phyloP scores from a whole-genome alignment of 2,888 invertebrate species.

The Drosophila dives region DNA sequence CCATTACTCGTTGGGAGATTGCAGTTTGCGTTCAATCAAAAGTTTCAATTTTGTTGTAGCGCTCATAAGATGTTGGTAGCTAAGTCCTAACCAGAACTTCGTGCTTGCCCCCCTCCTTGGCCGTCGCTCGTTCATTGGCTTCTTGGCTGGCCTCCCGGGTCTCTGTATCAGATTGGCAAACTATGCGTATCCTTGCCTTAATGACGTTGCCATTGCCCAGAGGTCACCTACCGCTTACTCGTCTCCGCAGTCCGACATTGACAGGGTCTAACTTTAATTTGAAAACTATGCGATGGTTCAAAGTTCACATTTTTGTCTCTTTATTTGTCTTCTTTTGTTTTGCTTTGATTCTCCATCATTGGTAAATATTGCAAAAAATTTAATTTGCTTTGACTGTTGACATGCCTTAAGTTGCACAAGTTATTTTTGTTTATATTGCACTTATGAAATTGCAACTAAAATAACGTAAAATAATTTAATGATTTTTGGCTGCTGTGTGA shows the following conservation, averaged over 20 bases:
- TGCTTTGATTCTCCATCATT: slow-evolving; percentile 23
- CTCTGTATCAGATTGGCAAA: slow-evolving; percentile 52
- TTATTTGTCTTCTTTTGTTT: slow-evolving; percentile 46
- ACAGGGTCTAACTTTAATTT: slow-evolving; percentile 64
- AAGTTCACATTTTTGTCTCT: slow-evolving; percentile 17
- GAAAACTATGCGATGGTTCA: slow-evolving; percentile 59
- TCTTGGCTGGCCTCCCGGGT: slow-evolving; percentile 32
- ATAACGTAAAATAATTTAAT: slow-evolving; percentile 33
- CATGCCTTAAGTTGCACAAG: slow-evolving; percentile 22
- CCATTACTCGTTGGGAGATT: slow-evolving; percentile 53
- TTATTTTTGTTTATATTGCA: slow-evolving; percentile 46
- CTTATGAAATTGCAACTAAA: slow-evolving; percentile 33
- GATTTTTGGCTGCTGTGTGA: slow-evolving; percentile 1
- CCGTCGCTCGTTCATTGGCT: slow-evolving; percentile 26
- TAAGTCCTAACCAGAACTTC: slow-evolving; percentile 8
- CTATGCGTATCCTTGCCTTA: slow-evolving; percentile 71
- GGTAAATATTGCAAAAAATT: slow-evolving; percentile 58
- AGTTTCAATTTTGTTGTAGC: slow-evolving; percentile 71
- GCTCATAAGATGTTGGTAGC: slow-evolving; percentile 53
- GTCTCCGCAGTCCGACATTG: slow-evolving; percentile 7
- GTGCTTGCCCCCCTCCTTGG: slow-evolving; percentile 17
- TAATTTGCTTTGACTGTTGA: slow-evolving; percentile 69
- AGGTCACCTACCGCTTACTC: slow-evolving; percentile 16
- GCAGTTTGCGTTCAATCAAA: slow-evolving; percentile 79
- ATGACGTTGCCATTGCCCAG: slow-evolving; percentile 49